phyloP scores from a whole-genome alignment of 2,888 invertebrate species.

The Torymus texanus region DNA sequence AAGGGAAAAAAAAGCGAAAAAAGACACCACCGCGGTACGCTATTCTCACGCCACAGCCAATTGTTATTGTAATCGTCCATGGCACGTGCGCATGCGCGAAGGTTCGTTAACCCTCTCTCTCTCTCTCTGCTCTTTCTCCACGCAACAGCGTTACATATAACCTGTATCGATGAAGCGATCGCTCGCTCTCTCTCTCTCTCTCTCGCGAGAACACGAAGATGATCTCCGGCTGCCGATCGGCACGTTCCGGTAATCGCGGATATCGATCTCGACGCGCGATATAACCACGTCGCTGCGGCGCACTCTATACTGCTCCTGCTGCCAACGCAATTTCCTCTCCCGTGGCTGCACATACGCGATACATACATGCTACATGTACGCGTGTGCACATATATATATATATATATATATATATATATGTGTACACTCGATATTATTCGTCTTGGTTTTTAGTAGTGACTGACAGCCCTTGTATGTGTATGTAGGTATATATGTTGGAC shows the following conservation, averaged over 20 bases:
- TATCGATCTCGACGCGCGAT: constrained; percentile 6
- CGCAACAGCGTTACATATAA: not conserved
- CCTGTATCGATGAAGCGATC: too few species aligned
- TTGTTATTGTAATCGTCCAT: constrained; percentile 35
- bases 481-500: too few species aligned
- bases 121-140: not conserved
- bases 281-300: too few species aligned
- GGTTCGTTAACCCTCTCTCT: constrained; percentile 44
- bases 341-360: too few species aligned
- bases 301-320: not conserved
- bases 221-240: constrained; percentile 20
- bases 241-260: constrained; percentile 11
- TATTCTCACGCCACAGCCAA: constrained; percentile 35
- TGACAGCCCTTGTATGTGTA: too few species aligned
- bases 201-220: not conserved
- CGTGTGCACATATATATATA: not conserved
- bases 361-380: not conserved
- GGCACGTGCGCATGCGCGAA: constrained; percentile 4
- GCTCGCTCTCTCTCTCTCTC: too few species aligned
- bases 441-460: too few species aligned
- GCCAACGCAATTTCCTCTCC: constrained; percentile 23
- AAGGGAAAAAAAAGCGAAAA: not conserved
- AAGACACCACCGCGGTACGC: not conserved
- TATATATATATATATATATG: not conserved
- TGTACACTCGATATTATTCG: not conserved